These are phyloP conservation scores for Octonoba sinensis DNA, from an alignment of 2,888 invertebrate genomes.

Conservation along the genomic window DNA sequence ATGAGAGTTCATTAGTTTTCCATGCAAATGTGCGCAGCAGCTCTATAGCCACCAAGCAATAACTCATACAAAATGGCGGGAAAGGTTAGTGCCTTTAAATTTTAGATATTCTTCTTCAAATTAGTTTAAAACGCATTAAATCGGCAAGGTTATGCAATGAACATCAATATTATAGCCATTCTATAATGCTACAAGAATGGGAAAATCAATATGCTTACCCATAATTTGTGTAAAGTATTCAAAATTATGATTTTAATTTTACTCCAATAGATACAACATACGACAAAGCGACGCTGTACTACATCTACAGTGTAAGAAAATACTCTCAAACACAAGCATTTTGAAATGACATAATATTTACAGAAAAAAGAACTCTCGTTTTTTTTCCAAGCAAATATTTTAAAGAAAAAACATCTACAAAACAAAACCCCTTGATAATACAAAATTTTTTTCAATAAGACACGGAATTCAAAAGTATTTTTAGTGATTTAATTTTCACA, in stretches of 20 bases:
- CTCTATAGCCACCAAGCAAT: conserved; percentile 58
- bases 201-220: conserved; percentile 53
- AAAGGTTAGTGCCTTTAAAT: conserved; percentile 64
- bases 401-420: conserved; percentile 13
- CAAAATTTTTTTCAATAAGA: neutral
- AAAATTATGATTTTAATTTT: conserved; percentile 65
- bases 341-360: conserved; percentile 58
- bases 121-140: conserved; percentile 29
- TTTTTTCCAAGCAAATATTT: conserved; percentile 8
- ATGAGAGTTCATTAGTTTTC: conserved; percentile 54
- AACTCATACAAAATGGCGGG: conserved; percentile 65
- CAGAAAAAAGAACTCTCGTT: conserved; percentile 56
- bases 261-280: conserved; percentile 59
- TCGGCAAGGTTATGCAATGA: neutral
- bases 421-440: neutral
- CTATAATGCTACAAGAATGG: conserved; percentile 21
- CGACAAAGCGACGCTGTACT: conserved; percentile 65
- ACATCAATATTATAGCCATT: conserved; percentile 9
- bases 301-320: conserved; percentile 65
- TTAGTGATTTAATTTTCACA: too few species aligned
- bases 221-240: conserved; percentile 58
- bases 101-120: conserved; percentile 60
- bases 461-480: too few species aligned
- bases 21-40: conserved; percentile 65
- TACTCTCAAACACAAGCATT: conserved; percentile 63